Base-by-base conservation (phyloP, 2,888 invertebrate species). In the Eupithecia insigniata region DNA sequence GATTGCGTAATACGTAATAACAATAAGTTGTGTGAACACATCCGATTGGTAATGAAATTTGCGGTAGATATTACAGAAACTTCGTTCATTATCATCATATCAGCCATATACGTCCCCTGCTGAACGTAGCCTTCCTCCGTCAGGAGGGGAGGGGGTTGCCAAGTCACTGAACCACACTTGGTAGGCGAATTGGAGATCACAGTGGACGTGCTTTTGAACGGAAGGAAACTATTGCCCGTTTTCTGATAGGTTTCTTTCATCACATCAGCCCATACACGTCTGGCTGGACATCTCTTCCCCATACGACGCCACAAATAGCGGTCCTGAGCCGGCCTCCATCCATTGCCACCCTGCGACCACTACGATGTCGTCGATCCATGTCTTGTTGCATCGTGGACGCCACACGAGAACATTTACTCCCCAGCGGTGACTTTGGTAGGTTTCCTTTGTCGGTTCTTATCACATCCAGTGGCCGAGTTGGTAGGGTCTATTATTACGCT, bases 1-100 rank as follows among this genome's bases (percentile, higher is more conserved):
- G 46, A 32, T 60, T 60, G 60, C 60, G 60, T 60, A 60, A 60
- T 60, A 60, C 55, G 60, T 62, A 62, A 62, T 62, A n/a, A 62
- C 34, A 62, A 62, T 34, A 32, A 62, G n/a, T 32, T 62, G 62
- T 34, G 5, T 30, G 28, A 60, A n/a, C 34, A 61, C 61, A 32
- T 61, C 61, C 61, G 61, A 32, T n/a, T 61, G 51, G 28, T 60
- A 18, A 28, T 60, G 30, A 30, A 60, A 12, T 51, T 51, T 51
- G 22, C 12, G 1, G 18, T 5, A 10, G 22, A 51, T 51, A 51
- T 51, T n/a, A 51, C 22, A 10, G 22, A 10, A 51, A 51, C 3
- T 51, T 22, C 22, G 51, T n/a, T 43, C 43, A 46, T 46, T n/a
- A 5, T 46, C 8, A 39, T 39, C 39, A 16, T 4, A 39, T 39